phyloP scores from a whole-genome alignment of 2,113 vertebrate genomes.

The Astatotilapia flaviijosephi region DNA sequence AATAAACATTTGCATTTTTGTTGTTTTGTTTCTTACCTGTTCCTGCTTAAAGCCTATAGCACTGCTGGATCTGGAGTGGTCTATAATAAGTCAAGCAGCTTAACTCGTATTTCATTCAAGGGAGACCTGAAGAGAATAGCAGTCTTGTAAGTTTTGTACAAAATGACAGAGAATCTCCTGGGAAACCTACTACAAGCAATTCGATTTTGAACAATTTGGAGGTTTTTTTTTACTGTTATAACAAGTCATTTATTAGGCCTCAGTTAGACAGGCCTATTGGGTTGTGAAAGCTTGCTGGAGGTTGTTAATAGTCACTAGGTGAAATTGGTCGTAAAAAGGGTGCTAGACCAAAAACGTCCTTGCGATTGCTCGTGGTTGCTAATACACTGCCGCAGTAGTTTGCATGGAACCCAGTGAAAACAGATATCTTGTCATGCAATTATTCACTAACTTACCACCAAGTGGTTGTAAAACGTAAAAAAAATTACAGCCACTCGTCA shows the following conservation, averaged over 20 bases:
- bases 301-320: not conserved
- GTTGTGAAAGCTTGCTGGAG: not conserved
- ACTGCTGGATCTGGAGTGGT: not conserved
- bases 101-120: not conserved
- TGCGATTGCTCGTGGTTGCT: not conserved
- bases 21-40: not conserved
- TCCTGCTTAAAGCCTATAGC: not conserved
- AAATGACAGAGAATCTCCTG: not conserved
- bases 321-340: not conserved
- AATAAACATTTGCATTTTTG: not conserved
- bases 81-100: not conserved
- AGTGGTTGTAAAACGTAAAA: not conserved
- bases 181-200: not conserved
- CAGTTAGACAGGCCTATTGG: not conserved
- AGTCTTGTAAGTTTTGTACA: not conserved
- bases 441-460: not conserved
- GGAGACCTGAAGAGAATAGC: not conserved
- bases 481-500: not conserved
- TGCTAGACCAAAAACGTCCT: not conserved
- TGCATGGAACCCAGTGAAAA: not conserved
- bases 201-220: not conserved
- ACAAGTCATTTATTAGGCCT: not conserved
- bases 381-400: not conserved
- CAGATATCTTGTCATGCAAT: not conserved
- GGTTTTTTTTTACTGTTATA: rapidly evolving